A percentile compares a stretch with the other conserved stretches of the same genome.
These are phyloP conservation scores for Acronicta psi DNA, from an alignment of 2,888 invertebrate genomes.

Conservation along the genomic window DNA sequence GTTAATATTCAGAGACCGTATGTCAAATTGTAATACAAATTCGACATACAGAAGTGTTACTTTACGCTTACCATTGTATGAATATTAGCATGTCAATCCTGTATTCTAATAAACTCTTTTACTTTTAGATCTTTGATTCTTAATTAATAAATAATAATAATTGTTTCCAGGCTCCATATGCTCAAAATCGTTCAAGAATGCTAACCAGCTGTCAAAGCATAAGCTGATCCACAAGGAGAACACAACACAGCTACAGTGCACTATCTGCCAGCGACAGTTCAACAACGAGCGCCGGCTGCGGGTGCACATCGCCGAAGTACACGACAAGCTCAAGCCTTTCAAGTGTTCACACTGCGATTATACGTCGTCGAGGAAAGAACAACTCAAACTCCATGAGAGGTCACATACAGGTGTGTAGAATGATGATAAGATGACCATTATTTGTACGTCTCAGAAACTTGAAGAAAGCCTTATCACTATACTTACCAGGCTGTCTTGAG, in stretches of 20 bases:
- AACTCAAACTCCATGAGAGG: conserved; percentile 91
- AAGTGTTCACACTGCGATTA: conserved; percentile 92
- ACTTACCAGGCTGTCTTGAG: no score
- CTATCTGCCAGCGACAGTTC: conserved; percentile 90
- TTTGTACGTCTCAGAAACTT: no score
- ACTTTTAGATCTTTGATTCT: no score
- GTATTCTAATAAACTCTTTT: no score
- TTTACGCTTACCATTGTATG: no score
- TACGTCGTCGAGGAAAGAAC: conserved; percentile 90
- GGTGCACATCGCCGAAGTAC: conserved; percentile 90
- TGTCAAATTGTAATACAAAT: no score
- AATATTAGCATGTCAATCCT: no score
- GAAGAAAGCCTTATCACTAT: no score
- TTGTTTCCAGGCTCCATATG: conserved; percentile 88
- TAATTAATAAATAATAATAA: no score
- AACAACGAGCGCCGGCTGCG: conserved; percentile 85
- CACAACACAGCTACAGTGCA: conserved; percentile 78
- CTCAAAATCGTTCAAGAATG: conserved; percentile 93
- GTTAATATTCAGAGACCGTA: no score
- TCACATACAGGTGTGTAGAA: conserved; percentile 91
- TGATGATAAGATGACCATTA: no score
- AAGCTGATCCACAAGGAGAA: conserved; percentile 89
- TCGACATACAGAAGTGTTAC: no score
- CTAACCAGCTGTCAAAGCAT: conserved; percentile 94
- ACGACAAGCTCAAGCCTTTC: conserved; percentile 91